phyloP scores from a whole-genome alignment of 2,888 invertebrate genomes.

The Acronicta leporina region DNA sequence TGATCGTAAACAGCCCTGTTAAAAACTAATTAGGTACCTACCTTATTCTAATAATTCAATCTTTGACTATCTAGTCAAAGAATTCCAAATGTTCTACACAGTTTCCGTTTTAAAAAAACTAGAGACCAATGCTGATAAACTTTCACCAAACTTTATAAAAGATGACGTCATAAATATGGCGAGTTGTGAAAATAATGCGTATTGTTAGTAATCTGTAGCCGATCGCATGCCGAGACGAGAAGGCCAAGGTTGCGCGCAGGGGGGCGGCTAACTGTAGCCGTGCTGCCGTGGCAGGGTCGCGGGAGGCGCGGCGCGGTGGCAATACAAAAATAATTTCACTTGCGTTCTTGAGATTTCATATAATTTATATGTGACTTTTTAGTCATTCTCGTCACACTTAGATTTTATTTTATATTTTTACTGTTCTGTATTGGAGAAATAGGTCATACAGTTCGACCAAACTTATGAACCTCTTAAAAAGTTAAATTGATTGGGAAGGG shows the following conservation, averaged over 20 bases:
- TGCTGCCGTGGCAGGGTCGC: constrained; percentile 51
- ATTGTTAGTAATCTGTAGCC: constrained; percentile 53
- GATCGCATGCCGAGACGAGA: constrained; percentile 60
- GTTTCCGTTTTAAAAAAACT: not conserved
- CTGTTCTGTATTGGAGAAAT: not conserved
- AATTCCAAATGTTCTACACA: not conserved
- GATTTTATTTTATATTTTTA: not conserved
- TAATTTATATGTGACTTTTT: constrained; percentile 13
- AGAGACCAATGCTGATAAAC: constrained; percentile 29
- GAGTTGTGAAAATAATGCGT: constrained; percentile 49
- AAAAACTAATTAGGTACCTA: not conserved
- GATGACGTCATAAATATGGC: constrained; percentile 46
- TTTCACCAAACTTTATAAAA: constrained; percentile 44
- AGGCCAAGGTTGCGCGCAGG: constrained; percentile 73
- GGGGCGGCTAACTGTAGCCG: constrained; percentile 56
- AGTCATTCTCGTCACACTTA: not conserved
- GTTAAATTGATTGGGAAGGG: too few species aligned
- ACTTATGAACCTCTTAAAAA: too few species aligned
- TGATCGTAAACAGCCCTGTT: constrained; percentile 27
- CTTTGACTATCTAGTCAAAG: too few species aligned
- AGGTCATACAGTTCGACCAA: too few species aligned
- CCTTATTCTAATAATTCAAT: not conserved
- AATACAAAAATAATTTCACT: constrained; percentile 40
- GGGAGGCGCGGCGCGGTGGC: not conserved
- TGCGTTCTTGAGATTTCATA: constrained; percentile 16